A percentile compares a stretch with the other conserved stretches of the same genome.
Evolutionary conservation across 2,797 vertebrate genomes (phyloP).

Genomic region (Trichosurus vulpecula): DNA sequence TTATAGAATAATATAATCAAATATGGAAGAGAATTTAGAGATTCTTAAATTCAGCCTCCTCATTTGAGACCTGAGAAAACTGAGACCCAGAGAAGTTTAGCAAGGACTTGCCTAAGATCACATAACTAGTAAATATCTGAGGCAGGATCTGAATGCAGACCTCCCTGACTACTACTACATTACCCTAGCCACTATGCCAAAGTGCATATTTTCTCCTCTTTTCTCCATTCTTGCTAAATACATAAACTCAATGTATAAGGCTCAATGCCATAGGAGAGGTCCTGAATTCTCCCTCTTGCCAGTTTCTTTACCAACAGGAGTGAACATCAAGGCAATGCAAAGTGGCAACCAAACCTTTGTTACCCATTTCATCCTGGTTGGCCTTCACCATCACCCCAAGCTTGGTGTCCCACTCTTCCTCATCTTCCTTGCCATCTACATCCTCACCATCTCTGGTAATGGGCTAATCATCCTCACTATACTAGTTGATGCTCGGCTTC

Average conservation of each 20-base stretch:
- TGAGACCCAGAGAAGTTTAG: background rate
- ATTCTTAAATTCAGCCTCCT: background rate
- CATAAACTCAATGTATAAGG: background rate
- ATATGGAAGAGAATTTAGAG: background rate
- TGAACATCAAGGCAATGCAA: slow-evolving; percentile 51
- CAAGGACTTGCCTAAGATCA: background rate
- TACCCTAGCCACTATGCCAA: background rate
- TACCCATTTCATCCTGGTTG: slow-evolving; percentile 78
- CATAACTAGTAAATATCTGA: background rate
- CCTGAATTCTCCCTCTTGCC: background rate
- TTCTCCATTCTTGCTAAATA: background rate
- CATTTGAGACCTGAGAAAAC: background rate
- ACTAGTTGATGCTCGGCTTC: slow-evolving; percentile 66
- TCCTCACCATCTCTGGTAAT: slow-evolving; percentile 76
- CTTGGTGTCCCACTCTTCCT: slow-evolving; percentile 63
- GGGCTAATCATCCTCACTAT: slow-evolving; percentile 75
- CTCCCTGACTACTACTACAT: background rate
- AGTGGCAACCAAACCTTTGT: slow-evolving; percentile 65
- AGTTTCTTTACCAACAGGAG: slow-evolving; percentile 11
- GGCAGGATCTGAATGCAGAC: background rate
- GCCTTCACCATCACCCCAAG: slow-evolving; percentile 70
- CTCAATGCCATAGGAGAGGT: background rate
- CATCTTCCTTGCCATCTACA: slow-evolving; percentile 72
- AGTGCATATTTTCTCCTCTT: background rate
- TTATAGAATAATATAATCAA: background rate